Base-by-base conservation (phyloP, 2,113 vertebrate genomes). In the Chlamydotis undulata region DNA sequence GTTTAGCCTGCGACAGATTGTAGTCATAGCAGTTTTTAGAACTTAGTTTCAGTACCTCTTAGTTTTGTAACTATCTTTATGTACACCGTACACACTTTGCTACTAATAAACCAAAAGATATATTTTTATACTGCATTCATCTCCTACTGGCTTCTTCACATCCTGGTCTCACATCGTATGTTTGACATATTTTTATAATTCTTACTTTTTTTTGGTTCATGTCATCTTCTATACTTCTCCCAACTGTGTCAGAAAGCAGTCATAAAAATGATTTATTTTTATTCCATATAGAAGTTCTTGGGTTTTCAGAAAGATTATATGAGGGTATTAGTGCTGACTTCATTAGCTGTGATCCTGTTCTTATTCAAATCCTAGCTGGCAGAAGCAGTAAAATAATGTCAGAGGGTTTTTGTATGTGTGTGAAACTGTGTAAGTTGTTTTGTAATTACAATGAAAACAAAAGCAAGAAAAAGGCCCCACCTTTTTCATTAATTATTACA, bases 301-400 rank as follows among this genome's bases (percentile, higher is more conserved):
- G 24, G 69, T 75, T 57, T 80, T 92, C 31, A 89, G 88, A 69
- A 93, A 78, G 84, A 94, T 92, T 94, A 64, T 68, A 21, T 78
- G 91, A 70, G 63, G 67, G 22, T 59, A 93, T 95, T 95, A 90
- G 41, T 73, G 75, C 84, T 95, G 74, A 85, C 52, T 97, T 94
- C 83, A 87, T 92, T 94, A 96, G 70, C 64, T 83, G 67, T 76
- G 81, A 74, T 83, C 89, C 87, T 70, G 79, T 85, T 93, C 79
- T 89, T 89, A 68, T 24, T 94, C 65, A 92, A 86, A 84, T 94
- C 53, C 83, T 69, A 9, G 0, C 37, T 79, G 61, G 28, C 57
- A 81, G 59, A 87, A 82, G 41, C 24, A 64, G 63, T 82, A 56
- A 88, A 90, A 89, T 73, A 57, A 75, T 16, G 15, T 69, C 52